Conservation (phyloP, 2,888 invertebrate genomes). For the Cosmorhoe ocellata region DNA sequence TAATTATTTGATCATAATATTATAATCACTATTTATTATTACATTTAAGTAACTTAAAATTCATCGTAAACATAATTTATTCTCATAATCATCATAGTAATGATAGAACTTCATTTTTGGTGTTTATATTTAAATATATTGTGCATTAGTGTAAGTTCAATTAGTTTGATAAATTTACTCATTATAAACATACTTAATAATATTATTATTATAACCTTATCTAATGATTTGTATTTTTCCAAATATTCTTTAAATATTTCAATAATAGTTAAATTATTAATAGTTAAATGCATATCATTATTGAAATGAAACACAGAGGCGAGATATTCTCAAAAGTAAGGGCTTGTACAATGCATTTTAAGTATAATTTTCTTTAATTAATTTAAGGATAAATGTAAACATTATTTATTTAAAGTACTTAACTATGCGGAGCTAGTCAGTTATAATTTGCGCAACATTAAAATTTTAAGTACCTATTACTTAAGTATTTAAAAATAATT, state of each 20-base stretch:
- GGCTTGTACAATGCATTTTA: constrained; percentile 76
- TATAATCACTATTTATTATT: constrained; percentile 80
- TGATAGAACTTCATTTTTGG: constrained; percentile 77
- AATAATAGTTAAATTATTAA: constrained; percentile 73
- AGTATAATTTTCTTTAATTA: constrained; percentile 62
- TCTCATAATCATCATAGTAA: constrained; percentile 75
- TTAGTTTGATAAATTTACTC: constrained; percentile 71
- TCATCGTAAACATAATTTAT: constrained; percentile 77
- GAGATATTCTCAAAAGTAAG: constrained; percentile 59
- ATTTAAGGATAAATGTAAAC: constrained; percentile 79
- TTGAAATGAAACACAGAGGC: constrained; percentile 54
- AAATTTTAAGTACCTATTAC: constrained; percentile 69
- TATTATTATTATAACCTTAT: constrained; percentile 55
- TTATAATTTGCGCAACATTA: constrained; percentile 81
- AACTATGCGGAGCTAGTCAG: constrained; percentile 83
- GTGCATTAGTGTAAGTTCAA: constrained; percentile 74
- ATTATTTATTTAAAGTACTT: constrained; percentile 82
- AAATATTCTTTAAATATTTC: constrained; percentile 67
- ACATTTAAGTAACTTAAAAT: constrained; percentile 79
- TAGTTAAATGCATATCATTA: constrained; percentile 78
- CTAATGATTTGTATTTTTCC: constrained; percentile 69
- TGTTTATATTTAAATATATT: constrained; percentile 71
- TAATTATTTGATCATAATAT: constrained; percentile 69
- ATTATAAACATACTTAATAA: constrained; percentile 45
- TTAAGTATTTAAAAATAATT: constrained; percentile 73